These are phyloP conservation scores for Barnardius zonarius DNA, from an alignment of 2,113 vertebrate species.

Conservation along the genomic window DNA sequence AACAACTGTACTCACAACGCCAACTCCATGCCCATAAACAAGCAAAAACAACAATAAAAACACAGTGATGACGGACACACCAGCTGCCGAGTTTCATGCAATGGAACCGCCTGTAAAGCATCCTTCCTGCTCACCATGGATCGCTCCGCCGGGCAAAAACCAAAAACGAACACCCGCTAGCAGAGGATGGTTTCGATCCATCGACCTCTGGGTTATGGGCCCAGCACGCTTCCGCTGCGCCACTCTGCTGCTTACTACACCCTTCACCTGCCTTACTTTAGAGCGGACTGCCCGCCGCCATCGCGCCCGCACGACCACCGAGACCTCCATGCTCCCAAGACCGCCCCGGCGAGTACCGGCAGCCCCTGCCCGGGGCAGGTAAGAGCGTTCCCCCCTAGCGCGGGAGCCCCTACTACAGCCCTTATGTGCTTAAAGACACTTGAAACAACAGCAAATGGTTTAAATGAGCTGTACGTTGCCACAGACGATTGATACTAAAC, in stretches of 20 bases:
- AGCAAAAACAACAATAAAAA: too few relatives aligned
- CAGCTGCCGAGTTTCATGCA: too few relatives aligned
- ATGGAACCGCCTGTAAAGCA: too few relatives aligned
- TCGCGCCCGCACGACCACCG: fast-evolving
- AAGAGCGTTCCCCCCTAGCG: not conserved
- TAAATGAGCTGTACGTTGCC: not conserved
- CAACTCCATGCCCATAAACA: too few relatives aligned
- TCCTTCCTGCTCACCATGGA: not conserved
- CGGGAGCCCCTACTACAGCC: too few relatives aligned
- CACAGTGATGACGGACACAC: too few relatives aligned
- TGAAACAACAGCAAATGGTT: not conserved
- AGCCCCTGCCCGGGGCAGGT: too few relatives aligned
- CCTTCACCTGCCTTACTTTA: fast-evolving
- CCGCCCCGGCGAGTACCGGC: too few relatives aligned
- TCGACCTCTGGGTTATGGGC: slow-evolving; percentile 37
- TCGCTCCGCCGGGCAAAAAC: not conserved
- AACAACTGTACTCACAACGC: too few relatives aligned
- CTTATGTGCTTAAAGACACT: not conserved
- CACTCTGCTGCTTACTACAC: not conserved
- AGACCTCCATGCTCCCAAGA: too few relatives aligned
- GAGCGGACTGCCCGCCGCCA: not conserved
- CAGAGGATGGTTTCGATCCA: slow-evolving; percentile 37
- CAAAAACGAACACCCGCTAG: not conserved
- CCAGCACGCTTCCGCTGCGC: slow-evolving; percentile 44
- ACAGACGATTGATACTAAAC: not conserved